Base-by-base conservation (phyloP, 1,140 invertebrate genomes). In the Drosophila murphyi region DNA sequence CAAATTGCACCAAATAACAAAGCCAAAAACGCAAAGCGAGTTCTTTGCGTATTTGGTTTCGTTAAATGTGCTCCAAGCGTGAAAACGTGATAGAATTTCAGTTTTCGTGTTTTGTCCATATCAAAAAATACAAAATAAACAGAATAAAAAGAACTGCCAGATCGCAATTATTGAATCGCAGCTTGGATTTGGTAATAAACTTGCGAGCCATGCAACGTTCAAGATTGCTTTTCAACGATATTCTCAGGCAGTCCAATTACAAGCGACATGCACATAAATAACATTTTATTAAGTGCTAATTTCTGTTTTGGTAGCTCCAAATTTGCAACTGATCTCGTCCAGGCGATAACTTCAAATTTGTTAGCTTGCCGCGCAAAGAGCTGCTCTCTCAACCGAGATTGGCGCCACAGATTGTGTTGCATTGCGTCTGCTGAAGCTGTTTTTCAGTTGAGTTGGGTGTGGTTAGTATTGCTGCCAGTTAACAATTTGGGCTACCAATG, bases 201-300 rank as follows among this genome's bases (percentile, higher is more conserved):
- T 54, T 61, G 35, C 45, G 31, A 68, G 35, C 57, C 65, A 20
- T 62, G 35, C 37, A 20, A 20, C 20, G 20, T 62, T 48, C 54
- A n/a, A 5, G 31, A 56, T 54, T 41, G 39, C 45, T 34, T 45
- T 70, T 63, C 57, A 51, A 4, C 57, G 47, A 64, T 48, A 56
- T 64, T 80, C 51, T 80, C 32, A 45, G 54, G 52, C 48, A 20
- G 54, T 45, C 54, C 71, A 87, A 87, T 87, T 87, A 87, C 76
- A 76, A 73, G 64, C 68, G 79, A 71, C 82, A 82, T 82, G 82
- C 79, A 82, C 82, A 86, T 79, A 82, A 87, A 87, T 76, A 69
- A 87, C 48, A 69, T 83, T 83, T 89, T 88, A 83, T 83, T 87
- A 89, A 88, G 83, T 88, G 83, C 80, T 89, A 89, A 88, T 83